Percentiles rank a stretch among this genome's conserved stretches.
Conservation (phyloP, 2,113 vertebrate genomes). For the Odobenus rosmarus region DNA sequence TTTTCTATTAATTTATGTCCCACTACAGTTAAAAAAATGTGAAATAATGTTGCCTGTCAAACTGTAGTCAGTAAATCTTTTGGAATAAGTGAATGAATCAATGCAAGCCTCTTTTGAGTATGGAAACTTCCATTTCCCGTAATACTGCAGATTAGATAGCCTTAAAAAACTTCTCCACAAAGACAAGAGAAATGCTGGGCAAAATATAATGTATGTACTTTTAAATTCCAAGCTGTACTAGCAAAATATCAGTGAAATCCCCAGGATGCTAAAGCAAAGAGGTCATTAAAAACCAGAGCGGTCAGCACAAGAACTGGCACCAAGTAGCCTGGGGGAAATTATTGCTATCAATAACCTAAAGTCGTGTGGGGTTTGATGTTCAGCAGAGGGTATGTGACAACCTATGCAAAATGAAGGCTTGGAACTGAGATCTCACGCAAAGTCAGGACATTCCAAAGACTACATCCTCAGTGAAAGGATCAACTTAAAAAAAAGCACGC, state of each 20-base stretch:
- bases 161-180: neutral
- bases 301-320: neutral
- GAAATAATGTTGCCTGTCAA: neutral
- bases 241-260: constrained; percentile 14
- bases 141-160: neutral
- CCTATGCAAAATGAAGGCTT: neutral
- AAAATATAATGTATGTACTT: neutral
- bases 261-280: neutral
- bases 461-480: neutral
- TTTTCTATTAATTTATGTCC: neutral
- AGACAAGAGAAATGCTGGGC: neutral
- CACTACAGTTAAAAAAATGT: neutral
- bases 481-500: neutral
- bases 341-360: neutral
- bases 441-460: neutral
- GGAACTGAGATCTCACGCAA: neutral
- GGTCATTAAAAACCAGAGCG: neutral
- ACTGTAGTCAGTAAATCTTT: neutral
- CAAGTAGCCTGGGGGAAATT: neutral
- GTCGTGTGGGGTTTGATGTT: neutral
- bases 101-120: neutral
- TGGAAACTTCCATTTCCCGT: neutral
- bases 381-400: neutral
- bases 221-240: neutral
- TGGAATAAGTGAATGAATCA: neutral